A percentile compares a stretch with the other conserved stretches of the same genome.
These are phyloP conservation scores for Ischnura elegans DNA, from an alignment of 2,888 invertebrate species.

Conservation along the genomic window DNA sequence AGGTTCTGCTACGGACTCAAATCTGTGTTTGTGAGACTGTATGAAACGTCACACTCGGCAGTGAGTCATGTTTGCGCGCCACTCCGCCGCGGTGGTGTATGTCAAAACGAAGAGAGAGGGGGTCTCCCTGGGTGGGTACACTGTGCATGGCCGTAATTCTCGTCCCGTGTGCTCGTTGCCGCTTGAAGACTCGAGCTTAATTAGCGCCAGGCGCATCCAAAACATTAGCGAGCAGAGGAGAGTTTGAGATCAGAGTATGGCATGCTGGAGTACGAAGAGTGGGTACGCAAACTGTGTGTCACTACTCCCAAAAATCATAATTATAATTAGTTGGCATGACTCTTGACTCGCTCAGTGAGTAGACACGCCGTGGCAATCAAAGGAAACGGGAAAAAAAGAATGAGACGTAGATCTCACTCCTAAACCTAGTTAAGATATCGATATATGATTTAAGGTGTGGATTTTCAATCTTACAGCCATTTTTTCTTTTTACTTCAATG, in stretches of 20 bases:
- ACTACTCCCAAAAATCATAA: constrained; percentile 9
- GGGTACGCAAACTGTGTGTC: neutral
- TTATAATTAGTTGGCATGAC: neutral
- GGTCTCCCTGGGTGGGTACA: too few relatives aligned
- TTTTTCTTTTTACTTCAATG: too few relatives aligned
- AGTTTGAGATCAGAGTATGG: neutral
- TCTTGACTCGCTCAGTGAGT: neutral
- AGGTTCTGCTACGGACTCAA: too few relatives aligned
- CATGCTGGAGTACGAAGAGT: neutral
- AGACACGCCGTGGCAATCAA: neutral
- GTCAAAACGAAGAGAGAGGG: neutral
- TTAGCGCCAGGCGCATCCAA: neutral
- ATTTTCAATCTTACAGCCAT: neutral
- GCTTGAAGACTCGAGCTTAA: constrained; percentile 14
- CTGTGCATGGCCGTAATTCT: constrained; percentile 2
- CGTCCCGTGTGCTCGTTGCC: neutral
- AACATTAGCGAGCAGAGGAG: neutral
- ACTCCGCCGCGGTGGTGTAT: neutral
- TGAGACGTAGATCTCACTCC: neutral
- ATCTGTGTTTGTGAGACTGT: neutral
- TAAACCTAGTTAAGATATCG: neutral
- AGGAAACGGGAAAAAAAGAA: neutral
- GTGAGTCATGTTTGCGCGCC: neutral
- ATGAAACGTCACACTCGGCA: neutral
- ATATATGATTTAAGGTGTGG: neutral